phyloP scores from a whole-genome alignment of 2,888 invertebrate genomes.

The Chaetoderma sp. region DNA sequence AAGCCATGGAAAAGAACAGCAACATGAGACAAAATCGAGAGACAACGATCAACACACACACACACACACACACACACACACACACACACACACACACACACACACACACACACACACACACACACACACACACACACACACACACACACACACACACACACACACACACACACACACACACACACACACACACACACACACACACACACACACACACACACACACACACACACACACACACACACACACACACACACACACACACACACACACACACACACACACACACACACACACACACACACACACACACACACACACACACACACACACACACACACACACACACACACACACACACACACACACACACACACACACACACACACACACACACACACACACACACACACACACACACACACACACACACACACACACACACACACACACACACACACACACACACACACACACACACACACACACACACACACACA shows the following conservation, averaged over 20 bases:
- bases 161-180: slow-evolving; percentile 10
- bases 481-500: not conserved
- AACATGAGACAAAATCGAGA: no score
- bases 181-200: slow-evolving; percentile 6
- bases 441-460: slow-evolving; percentile 5
- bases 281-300: not conserved
- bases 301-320: not conserved
- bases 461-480: slow-evolving; percentile 6
- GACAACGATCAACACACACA: no score
- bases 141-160: not conserved
- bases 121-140: slow-evolving; percentile 2
- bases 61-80: no score
- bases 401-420: slow-evolving; percentile 12
- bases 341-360: no score
- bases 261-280: not conserved
- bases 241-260: slow-evolving; percentile 7
- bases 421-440: slow-evolving; percentile 11
- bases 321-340: no score
- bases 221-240: slow-evolving; percentile 16
- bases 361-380: slow-evolving; percentile 23
- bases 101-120: not conserved
- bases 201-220: slow-evolving; percentile 8
- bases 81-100: not conserved
- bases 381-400: slow-evolving; percentile 17
- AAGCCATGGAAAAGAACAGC: no score